Evolutionary conservation across 1,140 invertebrate genomes (phyloP).

Genomic region (Rhynchophorus ferrugineus): DNA sequence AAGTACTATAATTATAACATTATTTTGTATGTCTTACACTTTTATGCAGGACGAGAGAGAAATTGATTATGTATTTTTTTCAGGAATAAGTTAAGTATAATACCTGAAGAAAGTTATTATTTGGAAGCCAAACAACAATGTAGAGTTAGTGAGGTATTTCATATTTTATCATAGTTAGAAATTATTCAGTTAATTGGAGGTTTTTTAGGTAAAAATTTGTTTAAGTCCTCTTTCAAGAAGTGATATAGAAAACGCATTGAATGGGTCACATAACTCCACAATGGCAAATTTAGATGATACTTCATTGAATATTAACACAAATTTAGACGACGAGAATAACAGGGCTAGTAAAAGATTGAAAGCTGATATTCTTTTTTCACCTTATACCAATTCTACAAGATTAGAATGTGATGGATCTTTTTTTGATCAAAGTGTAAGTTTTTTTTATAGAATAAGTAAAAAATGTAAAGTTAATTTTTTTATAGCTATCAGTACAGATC

Average conservation of each 20-base stretch:
- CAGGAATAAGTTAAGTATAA: not conserved
- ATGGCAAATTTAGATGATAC: conserved; percentile 3
- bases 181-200: not conserved
- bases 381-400: conserved; percentile 6
- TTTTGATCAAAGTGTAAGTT: not conserved
- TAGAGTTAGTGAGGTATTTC: not conserved
- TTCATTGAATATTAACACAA: conserved; percentile 6
- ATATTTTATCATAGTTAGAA: too few species aligned
- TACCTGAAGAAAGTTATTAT: not conserved
- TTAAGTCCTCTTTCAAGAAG: conserved; percentile 1
- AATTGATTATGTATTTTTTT: too few species aligned
- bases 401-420: not conserved
- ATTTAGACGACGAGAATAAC: conserved; percentile 1
- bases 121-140: not conserved
- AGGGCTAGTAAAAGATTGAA: not conserved
- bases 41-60: too few species aligned
- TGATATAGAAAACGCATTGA: not conserved
- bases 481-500: not conserved
- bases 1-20: too few species aligned
- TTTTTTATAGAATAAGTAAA: not conserved
- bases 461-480: not conserved
- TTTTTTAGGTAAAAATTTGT: conserved; percentile 2
- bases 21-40: too few species aligned
- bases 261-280: not conserved
- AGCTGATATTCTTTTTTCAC: conserved; percentile 6